Evolutionary conservation across 2,797 vertebrate genomes (phyloP).

Genomic region (Pipistrellus nathusii): DNA sequence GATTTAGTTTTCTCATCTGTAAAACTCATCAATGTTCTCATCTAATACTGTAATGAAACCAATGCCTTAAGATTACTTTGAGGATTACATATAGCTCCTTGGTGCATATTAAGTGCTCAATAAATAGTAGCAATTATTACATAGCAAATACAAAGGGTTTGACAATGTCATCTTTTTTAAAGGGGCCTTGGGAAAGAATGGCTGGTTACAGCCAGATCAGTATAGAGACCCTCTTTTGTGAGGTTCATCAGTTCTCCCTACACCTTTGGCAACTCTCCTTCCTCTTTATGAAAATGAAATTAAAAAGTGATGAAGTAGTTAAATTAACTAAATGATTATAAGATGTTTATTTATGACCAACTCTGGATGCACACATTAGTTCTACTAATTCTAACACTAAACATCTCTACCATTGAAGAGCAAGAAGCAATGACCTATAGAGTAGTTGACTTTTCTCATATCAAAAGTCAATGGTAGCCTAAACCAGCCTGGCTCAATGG

Average conservation of each 20-base stretch:
- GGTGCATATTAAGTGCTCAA: background rate
- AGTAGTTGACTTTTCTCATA: background rate
- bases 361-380: background rate
- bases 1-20: background rate
- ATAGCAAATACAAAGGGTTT: background rate
- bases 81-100: background rate
- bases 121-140: constrained; percentile 23
- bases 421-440: background rate
- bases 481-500: too few relatives aligned
- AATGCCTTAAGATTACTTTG: background rate
- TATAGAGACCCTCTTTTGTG: background rate
- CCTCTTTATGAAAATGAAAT: constrained; percentile 38
- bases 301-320: background rate
- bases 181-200: background rate
- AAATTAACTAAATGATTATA: background rate
- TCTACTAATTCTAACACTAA: background rate
- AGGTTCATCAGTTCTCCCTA: constrained; percentile 1
- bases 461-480: background rate
- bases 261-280: background rate
- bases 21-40: background rate
- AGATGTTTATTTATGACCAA: background rate
- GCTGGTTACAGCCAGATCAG: background rate
- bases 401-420: background rate
- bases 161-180: background rate
- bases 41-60: background rate